A percentile compares a stretch with the other conserved stretches of the same genome.
phyloP scores from a whole-genome alignment of 2,888 invertebrate genomes.

The Zonitis immaculata region DNA sequence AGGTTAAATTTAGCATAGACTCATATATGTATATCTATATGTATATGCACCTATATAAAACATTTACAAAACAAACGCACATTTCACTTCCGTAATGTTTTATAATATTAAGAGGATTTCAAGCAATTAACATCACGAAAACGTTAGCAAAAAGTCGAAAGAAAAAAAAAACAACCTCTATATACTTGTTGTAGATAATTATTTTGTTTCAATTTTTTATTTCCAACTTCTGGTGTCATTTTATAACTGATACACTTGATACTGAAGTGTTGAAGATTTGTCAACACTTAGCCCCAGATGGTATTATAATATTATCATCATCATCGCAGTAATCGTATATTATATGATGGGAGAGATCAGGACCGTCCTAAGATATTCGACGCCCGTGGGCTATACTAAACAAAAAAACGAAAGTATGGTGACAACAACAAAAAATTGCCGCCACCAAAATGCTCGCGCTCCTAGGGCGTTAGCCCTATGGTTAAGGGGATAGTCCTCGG shows the following conservation, averaged over 20 bases:
- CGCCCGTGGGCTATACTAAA: too few species aligned
- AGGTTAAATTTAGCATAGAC: not conserved
- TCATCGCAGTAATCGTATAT: not conserved
- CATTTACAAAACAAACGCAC: not conserved
- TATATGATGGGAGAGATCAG: not conserved
- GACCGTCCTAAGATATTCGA: too few species aligned
- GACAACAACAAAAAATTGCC: too few species aligned
- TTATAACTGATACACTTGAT: not conserved
- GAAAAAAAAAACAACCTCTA: too few species aligned
- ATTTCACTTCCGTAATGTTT: not conserved
- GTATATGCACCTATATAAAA: not conserved
- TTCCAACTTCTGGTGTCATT: too few species aligned
- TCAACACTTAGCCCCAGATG: not conserved
- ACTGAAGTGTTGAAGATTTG: constrained; percentile 1
- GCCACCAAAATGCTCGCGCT: too few species aligned
- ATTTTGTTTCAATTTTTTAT: too few species aligned
- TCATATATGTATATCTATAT: not conserved
- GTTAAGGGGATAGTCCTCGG: too few species aligned
- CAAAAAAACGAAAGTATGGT: too few species aligned
- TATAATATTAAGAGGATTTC: not conserved
- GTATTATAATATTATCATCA: not conserved
- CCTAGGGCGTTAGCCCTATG: too few species aligned
- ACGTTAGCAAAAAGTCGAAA: not conserved
- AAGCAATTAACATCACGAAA: not conserved
- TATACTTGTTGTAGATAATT: too few species aligned